Conservation (phyloP, 2,888 invertebrate species). For the Phasia obesa region DNA sequence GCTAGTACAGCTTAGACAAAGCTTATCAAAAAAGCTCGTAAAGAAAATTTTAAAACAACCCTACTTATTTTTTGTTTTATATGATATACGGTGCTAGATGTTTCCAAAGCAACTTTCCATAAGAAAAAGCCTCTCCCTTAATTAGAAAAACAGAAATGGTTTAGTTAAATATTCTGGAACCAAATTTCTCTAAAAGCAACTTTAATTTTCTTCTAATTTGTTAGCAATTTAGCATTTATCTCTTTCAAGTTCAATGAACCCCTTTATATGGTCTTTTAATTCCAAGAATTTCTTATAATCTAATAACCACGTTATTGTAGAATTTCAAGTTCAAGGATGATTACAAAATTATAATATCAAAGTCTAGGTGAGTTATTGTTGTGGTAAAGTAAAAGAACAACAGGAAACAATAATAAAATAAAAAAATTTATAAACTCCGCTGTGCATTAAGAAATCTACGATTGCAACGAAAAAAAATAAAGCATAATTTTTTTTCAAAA, state of each 20-base stretch:
- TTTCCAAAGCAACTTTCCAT: too few relatives aligned
- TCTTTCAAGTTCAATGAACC: not conserved
- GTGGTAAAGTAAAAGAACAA: slow-evolving; percentile 3
- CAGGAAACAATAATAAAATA: not conserved
- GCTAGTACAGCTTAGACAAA: too few relatives aligned
- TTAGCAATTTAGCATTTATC: too few relatives aligned
- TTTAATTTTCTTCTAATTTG: too few relatives aligned
- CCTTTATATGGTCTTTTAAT: not conserved
- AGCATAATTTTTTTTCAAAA: slow-evolving; percentile 25
- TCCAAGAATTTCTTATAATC: not conserved
- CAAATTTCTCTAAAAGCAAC: too few relatives aligned
- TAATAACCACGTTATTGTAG: slow-evolving; percentile 4
- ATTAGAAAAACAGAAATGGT: too few relatives aligned
- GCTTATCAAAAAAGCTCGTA: too few relatives aligned
- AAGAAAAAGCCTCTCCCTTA: too few relatives aligned
- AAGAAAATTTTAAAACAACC: too few relatives aligned
- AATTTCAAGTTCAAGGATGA: slow-evolving; percentile 65
- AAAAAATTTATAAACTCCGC: not conserved
- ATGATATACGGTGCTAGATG: too few relatives aligned
- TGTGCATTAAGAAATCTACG: slow-evolving; percentile 5
- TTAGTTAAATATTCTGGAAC: too few relatives aligned
- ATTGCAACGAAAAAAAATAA: slow-evolving; percentile 15
- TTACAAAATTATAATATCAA: slow-evolving; percentile 50
- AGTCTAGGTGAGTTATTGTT: slow-evolving; percentile 35
- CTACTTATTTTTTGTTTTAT: too few relatives aligned